Base-by-base conservation (phyloP, 2,888 invertebrate species). In the Brachylomia viminalis region DNA sequence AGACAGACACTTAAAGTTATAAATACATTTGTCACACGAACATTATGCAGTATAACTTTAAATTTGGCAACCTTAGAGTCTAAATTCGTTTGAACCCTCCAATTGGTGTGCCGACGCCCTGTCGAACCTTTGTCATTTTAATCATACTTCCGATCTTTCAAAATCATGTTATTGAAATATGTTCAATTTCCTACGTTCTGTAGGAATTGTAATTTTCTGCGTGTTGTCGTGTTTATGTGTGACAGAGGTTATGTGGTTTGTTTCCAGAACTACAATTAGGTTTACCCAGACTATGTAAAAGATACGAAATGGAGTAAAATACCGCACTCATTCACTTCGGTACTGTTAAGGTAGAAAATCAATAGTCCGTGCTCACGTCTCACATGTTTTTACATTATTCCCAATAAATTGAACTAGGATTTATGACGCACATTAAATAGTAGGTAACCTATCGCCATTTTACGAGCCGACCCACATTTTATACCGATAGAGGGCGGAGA, bases 81-180 rank as follows among this genome's bases (percentile, higher is more conserved):
- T 86, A 92, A 91, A 94, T 91, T 95, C 90, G 90, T 86, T 85
- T 91, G 92, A 85, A 84, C 87, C 79, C 83, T 79, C 70, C 85
- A 82, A 88, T 90, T 89, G 88, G 88, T 91, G 88, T 90, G 88
- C 89, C 77, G 91, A 90, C 88, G 91, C 93, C 93, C 94, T 95
- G 95, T 95, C 95, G 95, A 95, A 96, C 96, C 96, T 96, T 95
- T 96, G 96, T 96, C 96, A 96, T 95, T 95, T 93, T 95, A 95
- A 96, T 96, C 96, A 93, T 91, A 93, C 93, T 95, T 95, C 95
- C 95, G 95, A 96, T 96, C 95, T 95, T 95, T 93, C 95, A 93
- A 95, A 95, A 95, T 96, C 94, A 96, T 94, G 92, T 95, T 95
- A 96, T 96, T 96, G 95, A 96, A 95, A 96, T 96, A 96, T 96